Base-by-base conservation (phyloP, 2,797 vertebrate species). In the Myoxocephalus aenaeus region DNA sequence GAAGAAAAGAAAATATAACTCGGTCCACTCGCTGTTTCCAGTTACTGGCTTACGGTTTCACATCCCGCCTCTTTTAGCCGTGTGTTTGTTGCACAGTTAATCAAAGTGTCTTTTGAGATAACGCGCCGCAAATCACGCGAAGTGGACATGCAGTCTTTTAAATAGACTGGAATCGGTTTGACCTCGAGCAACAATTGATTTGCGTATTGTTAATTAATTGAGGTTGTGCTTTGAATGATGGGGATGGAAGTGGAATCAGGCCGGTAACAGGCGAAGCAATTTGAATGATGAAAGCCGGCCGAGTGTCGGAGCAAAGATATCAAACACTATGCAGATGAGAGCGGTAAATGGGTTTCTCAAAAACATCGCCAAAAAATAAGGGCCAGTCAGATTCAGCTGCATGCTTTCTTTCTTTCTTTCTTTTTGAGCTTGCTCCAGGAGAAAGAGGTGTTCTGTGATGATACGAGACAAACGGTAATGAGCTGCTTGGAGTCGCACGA, bases 151-250 rank as follows among this genome's bases (percentile, higher is more conserved):
- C 81, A 87, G 83, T 90, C 86, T 89, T 79, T 89, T 72, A 81
- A 91, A 90, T 62, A 77, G 79, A 81, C 85, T 20, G 34, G 29
- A 51, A 86, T 88, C 82, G 73, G 70, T 72, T 87, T 86, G 89
- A 92, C 88, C 87, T 67, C 63, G 14, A 84, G 90, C 85, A 40
- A 15, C 75, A 14, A 92, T 92, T 90, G 88, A 92, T 90, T 86
- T 82, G 82, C 22, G 57, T 86, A 73, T 87, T 62, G 72, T 76
- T 89, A 92, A 91, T 92, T 87, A 90, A 93, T 91, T 83, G 81
- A 78, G 57, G 75, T 66, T 77, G 82, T 34, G 84, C 83, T 83
- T 70, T 67, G 77, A 83, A 79, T 87, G 62, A 18, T 8, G 78
- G 53, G 11, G 20, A 59, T 38, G 63, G 72, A 48, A 38, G 51